phyloP scores from a whole-genome alignment of 2,113 vertebrate genomes.

The Cranoglanis bouderius region DNA sequence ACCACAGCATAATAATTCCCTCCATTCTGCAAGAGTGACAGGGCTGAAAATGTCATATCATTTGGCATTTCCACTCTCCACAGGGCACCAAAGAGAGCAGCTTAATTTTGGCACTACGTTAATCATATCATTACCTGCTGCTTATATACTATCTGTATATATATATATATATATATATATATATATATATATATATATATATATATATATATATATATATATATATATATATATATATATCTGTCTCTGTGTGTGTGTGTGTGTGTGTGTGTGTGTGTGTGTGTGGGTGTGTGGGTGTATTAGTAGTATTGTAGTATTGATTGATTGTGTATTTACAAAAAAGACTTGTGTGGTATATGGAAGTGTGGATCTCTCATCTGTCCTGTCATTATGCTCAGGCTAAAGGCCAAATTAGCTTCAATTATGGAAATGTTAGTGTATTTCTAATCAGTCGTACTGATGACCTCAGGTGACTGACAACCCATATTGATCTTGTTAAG shows the following conservation, averaged over 20 bases:
- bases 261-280: neutral
- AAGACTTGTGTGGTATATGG: neutral
- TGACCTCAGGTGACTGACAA: conserved; percentile 19
- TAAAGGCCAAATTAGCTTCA: conserved; percentile 18
- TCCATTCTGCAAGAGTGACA: conserved; percentile 32
- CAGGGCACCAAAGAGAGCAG: conserved; percentile 51
- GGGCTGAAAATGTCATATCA: conserved; percentile 54
- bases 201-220: too few relatives aligned
- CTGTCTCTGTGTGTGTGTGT: neutral
- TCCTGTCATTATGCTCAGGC: conserved; percentile 1
- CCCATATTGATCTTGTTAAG: neutral
- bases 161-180: too few relatives aligned
- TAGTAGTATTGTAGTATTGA: conserved; percentile 18
- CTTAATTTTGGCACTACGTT: conserved; percentile 42
- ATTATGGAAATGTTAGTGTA: conserved; percentile 26
- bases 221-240: too few relatives aligned
- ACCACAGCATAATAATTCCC: conserved; percentile 9
- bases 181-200: too few relatives aligned
- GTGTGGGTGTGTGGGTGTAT: neutral
- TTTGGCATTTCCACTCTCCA: conserved; percentile 58
- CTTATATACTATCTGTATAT: neutral
- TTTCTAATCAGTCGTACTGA: conserved; percentile 29
- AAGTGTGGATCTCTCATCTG: conserved; percentile 20
- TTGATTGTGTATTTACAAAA: neutral
- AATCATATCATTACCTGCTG: conserved; percentile 19